Conservation (phyloP, 2,797 vertebrate species). For the Siniperca obscura region DNA sequence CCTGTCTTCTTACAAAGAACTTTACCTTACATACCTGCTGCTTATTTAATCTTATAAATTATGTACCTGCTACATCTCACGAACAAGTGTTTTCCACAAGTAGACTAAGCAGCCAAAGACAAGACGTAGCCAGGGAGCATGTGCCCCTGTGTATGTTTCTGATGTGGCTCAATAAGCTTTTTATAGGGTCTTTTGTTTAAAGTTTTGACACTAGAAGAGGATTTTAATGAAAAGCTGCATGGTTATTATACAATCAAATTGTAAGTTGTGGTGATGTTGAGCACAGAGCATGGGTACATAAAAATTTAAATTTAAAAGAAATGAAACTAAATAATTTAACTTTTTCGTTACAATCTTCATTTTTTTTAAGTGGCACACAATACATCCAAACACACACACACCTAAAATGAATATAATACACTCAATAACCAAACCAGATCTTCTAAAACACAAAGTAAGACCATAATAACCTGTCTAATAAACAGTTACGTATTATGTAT, state of each 20-base stretch:
- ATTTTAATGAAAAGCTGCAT: neutral
- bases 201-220: neutral
- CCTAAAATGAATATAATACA: too few species aligned
- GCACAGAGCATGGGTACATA: neutral
- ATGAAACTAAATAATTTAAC: neutral
- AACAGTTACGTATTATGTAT: neutral
- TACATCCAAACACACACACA: too few species aligned
- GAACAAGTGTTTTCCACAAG: constrained; percentile 7
- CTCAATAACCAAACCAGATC: too few species aligned
- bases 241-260: neutral
- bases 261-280: neutral
- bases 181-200: too few species aligned
- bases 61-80: constrained; percentile 22
- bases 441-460: too few species aligned
- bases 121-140: neutral
- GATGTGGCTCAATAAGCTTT: too few species aligned
- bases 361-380: neutral
- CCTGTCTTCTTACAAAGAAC: constrained; percentile 28
- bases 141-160: neutral
- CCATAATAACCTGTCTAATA: too few species aligned
- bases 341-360: neutral
- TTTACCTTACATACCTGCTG: constrained; percentile 47
- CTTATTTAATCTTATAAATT: constrained; percentile 17
- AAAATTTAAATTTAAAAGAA: neutral
- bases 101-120: neutral